Evolutionary conservation across 2,113 vertebrate species (phyloP), one percentile per base, ranked within the genome.

Genomic region (Periophthalmus modestus): DNA sequence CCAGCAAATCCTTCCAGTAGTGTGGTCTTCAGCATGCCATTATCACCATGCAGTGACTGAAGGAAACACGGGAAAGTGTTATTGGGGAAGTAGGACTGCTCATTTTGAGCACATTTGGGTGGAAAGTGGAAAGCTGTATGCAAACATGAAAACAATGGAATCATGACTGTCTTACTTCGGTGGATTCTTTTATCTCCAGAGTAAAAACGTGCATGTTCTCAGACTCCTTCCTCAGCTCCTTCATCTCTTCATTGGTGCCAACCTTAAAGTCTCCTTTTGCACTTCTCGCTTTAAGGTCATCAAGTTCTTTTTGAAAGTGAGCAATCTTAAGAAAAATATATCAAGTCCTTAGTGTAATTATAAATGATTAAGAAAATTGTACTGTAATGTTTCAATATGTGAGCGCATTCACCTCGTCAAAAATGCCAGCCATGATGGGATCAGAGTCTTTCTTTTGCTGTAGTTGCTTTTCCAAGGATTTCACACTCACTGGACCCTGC

Each of bases 271-370:
- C 94, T 1, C 95, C 94, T 82, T 91, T 95, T 14, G 93, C 82
- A 0, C 95, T 95, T 13, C 95, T 86, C 0, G 89, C 82, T 82
- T 97, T 99, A 48, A 99, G 86, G 15, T 98, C 97, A 19, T 96
- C 96, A 76, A 99, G 80, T 85, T 98, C 98, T 88, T 96, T 97
- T 82, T 99, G 95, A 77, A 99, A 99, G 84, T 98, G 97, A 1
- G 94, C 92, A 6, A 98, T 97, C 98, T 99, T 81, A 13, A 21
- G 24, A 28, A 7, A 59, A 59, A 18, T 55, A 28, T 23, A 23
- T 23, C 2, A 10, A 43, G 10, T 43, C 9, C 39, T 11, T 39
- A 39, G 7, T 43, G 39, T 43, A 43, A 43, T 43, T 43, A 43
- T 7, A 50, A 16, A 18, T 19, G 11, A 57, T n/a, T 6, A 24